Evolutionary conservation across 1,140 invertebrate species (phyloP), one percentile per base, ranked within the genome.

Genomic region (Bombus picipes): DNA sequence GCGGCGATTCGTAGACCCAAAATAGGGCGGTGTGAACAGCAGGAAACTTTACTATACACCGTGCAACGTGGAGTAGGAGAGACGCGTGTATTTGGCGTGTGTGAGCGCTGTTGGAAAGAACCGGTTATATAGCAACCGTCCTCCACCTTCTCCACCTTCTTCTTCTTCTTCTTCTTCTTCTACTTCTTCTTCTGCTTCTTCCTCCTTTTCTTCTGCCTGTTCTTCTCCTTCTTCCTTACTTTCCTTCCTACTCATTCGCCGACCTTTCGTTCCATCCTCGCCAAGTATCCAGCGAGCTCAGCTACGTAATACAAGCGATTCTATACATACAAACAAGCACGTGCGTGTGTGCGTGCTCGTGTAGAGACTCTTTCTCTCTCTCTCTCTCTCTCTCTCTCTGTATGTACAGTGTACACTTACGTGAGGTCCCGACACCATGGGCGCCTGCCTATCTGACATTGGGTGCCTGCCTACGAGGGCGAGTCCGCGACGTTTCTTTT

Each of bases 51-150:
- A 72, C 79, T 71, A 72, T 83, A 71, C 81, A 47, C 47, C 71
- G 71, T 71, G 83, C 74, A 85, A 68, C 76, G 65, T n/a, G 72
- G 71, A 81, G 75, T 68, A 79, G 43, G 68, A 39, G 86, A 81
- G 62, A 37, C 59, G 4, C 79, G 80, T 72, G 80, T 77, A 73
- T 77, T 88, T 68, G 79, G 73, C 87, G 81, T 86, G 88, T 79
- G 81, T 70, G 87, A 86, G 75, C 70, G 74, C 73, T 79, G 78
- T 84, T 89, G 86, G 91, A 90, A 92, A 92, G 91, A 94, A 94
- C 93, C 94, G 94, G 94, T 94, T 94, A 91, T 93, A 91, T 92
- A 93, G 91, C 89, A 92, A 93, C 90, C 92, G 85, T 93, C 91
- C 90, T 89, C 90, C 90, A 90, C 89, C 79, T 89, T 91, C 89